Base-by-base conservation (phyloP, 2,113 vertebrate genomes). In the Struthio camelus region DNA sequence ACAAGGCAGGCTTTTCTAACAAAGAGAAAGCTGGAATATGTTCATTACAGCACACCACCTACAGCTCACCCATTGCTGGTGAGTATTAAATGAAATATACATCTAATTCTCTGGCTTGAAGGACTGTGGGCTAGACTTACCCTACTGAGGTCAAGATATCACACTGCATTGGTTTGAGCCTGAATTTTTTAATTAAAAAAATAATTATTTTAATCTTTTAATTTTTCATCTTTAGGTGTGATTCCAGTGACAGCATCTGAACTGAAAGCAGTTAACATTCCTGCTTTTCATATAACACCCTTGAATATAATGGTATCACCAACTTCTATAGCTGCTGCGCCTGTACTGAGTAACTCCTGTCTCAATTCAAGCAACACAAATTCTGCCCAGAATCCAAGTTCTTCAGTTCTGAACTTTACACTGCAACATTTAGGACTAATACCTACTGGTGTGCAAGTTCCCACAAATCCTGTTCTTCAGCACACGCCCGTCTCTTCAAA, bases 391-490 rank as follows among this genome's bases (percentile, higher is more conserved):
- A 98, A 97, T 79, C 99, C 98, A 12, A 99, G 98, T 81, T 98
- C 99, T 2, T 98, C 99, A 64, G 98, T 99, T 97, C 95, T 99
- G 64, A 99, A 99, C 98, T 99, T 99, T 90, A 99, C 99, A 14
- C 96, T 99, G 87, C 99, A 99, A 79, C 99, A 99, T 53, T 70
- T 99, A 79, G 98, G 99, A 76, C 98, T 99, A 25, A 98, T 99
- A 80, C 98, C 98, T 14, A 87, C 98, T 38, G 93, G 95, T 10
- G 59, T 98, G 89, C 98, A 98, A 94, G 91, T 97, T 58, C 91
- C 97, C 58, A 34, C 97, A 91, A 81, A 96, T 71, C 91, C 97
- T 1, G 77, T 96, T 19, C 95, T 94, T 4, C 97, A 97, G 79
- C 94, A 75, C 10, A 4, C 94, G 89, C 97, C 81, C 23, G 24